A percentile compares a stretch with the other conserved stretches of the same genome.
phyloP scores from a whole-genome alignment of 2,888 invertebrate species.

The Athalia rosae region DNA sequence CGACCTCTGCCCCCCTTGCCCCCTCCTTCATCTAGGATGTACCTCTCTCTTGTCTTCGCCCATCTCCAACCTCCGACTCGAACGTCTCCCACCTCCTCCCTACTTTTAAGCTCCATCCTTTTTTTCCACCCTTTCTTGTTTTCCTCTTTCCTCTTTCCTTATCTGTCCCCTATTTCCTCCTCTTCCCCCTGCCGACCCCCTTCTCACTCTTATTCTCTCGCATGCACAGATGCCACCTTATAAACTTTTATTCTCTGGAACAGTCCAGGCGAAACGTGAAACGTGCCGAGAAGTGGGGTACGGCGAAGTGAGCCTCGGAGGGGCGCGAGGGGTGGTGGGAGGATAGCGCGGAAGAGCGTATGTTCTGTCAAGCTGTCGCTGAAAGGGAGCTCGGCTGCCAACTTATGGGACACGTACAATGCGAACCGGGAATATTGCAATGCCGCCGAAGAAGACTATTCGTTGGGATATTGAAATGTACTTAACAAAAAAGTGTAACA shows the following conservation, averaged over 20 bases:
- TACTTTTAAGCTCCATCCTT: not conserved
- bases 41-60: constrained; percentile 11
- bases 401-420: constrained; percentile 72
- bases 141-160: constrained; percentile 30
- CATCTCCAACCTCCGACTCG: constrained; percentile 21
- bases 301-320: constrained; percentile 33
- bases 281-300: constrained; percentile 45
- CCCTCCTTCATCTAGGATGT: constrained; percentile 21
- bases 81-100: constrained; percentile 45
- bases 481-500: constrained; percentile 55
- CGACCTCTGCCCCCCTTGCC: not conserved
- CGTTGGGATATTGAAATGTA: constrained; percentile 65
- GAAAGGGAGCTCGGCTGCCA: constrained; percentile 69
- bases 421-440: constrained; percentile 69
- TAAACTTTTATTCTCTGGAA: constrained; percentile 68
- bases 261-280: constrained; percentile 47
- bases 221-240: constrained; percentile 62
- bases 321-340: constrained; percentile 41
- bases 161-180: constrained; percentile 10
- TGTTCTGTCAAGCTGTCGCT: constrained; percentile 73
- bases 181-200: constrained; percentile 21
- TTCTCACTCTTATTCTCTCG: constrained; percentile 30
- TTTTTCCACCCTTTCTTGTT: constrained; percentile 37
- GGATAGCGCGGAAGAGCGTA: constrained; percentile 60
- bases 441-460: constrained; percentile 54